Base-by-base conservation (phyloP, 2,888 invertebrate species). In the Aquatica leii region DNA sequence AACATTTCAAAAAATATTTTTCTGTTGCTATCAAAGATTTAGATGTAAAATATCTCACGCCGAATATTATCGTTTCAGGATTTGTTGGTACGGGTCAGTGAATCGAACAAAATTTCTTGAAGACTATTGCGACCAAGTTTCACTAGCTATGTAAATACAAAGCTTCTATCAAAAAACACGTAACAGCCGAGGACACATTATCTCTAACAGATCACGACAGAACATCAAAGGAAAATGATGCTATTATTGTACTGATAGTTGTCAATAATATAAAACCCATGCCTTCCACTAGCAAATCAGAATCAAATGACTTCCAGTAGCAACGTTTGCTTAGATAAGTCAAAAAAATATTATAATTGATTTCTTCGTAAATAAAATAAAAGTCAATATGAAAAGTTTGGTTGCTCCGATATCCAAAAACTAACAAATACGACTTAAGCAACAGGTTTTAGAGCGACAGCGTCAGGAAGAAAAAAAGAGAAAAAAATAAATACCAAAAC, bases 1-100 rank as follows among this genome's bases (percentile, higher is more conserved):
- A 50, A 50, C 17, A 50, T 48, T 5, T 15, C 18, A 5, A 11
- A 15, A 15, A 17, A 48, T 18, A 50, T 17, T 50, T 50, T 43
- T 18, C 43, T 43, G 9, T 43, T 17, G 43, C 43, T 11, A 15
- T 43, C 5, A 43, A 43, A 43, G 15, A 43, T 6, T 17, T 43
- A 43, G 2, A 14, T 3, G 11, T 2, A 3, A 14, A 5, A 9
- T 18, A 43, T 37, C 5, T 37, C n/a, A 37, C 37, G 37, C 37
- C 37, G 11, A 11, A 37, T 37, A 37, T 37, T 37, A 37, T 37
- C 9, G 37, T 37, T 37, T 37, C 37, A 12, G 2, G 37, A 37
- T 37, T 37, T 37, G 37, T 37, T 37, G 37, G 37, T 37, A 37
- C 12, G 37, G 37, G 11, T 12, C 9, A 2, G 2, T 37, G 2